These are phyloP conservation scores for Lordiphosa stackelbergi DNA, from an alignment of 1,140 invertebrate species.

Conservation along the genomic window DNA sequence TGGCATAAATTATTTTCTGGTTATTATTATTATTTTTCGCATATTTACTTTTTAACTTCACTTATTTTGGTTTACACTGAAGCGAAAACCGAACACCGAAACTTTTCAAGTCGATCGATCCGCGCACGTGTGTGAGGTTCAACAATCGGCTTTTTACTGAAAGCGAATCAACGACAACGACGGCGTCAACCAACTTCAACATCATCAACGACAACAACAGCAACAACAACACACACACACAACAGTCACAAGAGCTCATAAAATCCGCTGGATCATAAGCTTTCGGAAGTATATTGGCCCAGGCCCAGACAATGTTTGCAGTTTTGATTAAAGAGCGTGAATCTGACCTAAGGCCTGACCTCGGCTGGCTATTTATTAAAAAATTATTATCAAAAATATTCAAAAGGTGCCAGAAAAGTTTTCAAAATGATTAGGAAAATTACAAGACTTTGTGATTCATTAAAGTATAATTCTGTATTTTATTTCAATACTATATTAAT, in stretches of 20 bases:
- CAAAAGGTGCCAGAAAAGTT: no score
- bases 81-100: constrained; percentile 8
- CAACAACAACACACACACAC: constrained; percentile 15
- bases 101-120: constrained; percentile 11
- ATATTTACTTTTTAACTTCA: constrained; percentile 5
- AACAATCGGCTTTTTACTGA: constrained; percentile 67
- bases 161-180: constrained; percentile 28
- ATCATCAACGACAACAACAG: constrained; percentile 20
- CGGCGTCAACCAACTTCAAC: constrained; percentile 39
- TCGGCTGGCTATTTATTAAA: no score
- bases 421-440: no score
- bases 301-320: no score
- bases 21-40: neutral
- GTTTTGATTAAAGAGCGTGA: no score
- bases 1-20: neutral
- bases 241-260: constrained; percentile 16
- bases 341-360: no score
- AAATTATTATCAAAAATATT: no score
- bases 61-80: constrained; percentile 6
- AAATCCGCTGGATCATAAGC: constrained; percentile 25
- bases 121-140: constrained; percentile 54
- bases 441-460: no score
- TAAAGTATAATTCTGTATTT: no score
- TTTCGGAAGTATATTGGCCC: no score
- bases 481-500: no score